A percentile compares a stretch with the other conserved stretches of the same genome.
Conservation (phyloP, 37 sponge, comb jelly and placozoan species). For the Petrosia ficiformis region DNA sequence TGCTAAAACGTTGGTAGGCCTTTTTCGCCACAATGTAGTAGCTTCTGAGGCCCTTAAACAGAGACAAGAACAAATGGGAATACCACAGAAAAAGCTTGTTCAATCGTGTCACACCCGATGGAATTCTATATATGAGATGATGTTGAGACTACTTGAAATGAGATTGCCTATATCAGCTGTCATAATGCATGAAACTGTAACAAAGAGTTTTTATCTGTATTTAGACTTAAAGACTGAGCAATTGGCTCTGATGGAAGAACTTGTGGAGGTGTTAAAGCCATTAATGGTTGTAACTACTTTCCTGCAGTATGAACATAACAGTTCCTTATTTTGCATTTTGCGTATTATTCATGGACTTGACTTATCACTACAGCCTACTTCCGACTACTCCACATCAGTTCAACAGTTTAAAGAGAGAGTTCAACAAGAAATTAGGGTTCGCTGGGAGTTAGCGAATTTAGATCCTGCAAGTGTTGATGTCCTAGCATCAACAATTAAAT, state of each 20-base stretch:
- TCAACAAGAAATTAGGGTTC: background rate
- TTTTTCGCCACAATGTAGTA: slow-evolving; percentile 12
- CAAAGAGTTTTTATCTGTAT: background rate
- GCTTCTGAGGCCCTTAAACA: slow-evolving; percentile 8
- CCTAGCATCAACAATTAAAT: no score
- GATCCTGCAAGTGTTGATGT: background rate
- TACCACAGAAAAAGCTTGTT: background rate
- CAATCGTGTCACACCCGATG: slow-evolving; percentile 15
- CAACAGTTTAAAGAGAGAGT: background rate
- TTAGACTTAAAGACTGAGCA: slow-evolving; percentile 9
- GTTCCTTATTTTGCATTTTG: background rate
- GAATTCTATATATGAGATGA: slow-evolving; percentile 21
- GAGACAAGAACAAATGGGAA: slow-evolving; percentile 23
- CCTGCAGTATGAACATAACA: slow-evolving; percentile 6
- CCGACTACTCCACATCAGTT: background rate
- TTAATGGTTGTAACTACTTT: slow-evolving; percentile 11
- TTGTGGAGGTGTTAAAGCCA: slow-evolving; percentile 4
- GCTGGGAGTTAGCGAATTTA: background rate
- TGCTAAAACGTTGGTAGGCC: slow-evolving; percentile 16
- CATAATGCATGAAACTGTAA: slow-evolving; percentile 27
- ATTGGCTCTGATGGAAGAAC: slow-evolving; percentile 9
- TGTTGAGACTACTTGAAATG: slow-evolving; percentile 1
- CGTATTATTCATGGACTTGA: slow-evolving; percentile 12
- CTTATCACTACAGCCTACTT: background rate
- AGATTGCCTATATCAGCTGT: slow-evolving; percentile 28